Percentiles rank a stretch among this genome's conserved stretches.
Evolutionary conservation across 1,140 invertebrate species (phyloP).

Genomic region (Bombus affinis): DNA sequence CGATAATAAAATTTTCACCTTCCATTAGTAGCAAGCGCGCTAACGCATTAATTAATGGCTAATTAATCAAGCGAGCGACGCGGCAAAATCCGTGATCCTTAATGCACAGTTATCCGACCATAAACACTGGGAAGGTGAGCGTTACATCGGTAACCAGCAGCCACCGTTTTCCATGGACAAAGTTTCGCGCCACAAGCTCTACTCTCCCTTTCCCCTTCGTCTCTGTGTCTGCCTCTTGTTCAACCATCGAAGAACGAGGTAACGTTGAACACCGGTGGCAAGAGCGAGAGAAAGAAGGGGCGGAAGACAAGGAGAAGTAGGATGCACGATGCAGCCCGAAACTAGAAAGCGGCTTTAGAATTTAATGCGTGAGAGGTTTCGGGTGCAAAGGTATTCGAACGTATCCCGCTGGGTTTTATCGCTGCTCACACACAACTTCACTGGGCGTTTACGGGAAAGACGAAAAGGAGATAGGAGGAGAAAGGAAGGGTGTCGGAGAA

Average conservation of each 20-base stretch:
- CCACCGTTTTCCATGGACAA: slow-evolving; percentile 47
- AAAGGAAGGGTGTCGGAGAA: background rate
- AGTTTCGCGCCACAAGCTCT: slow-evolving; percentile 48
- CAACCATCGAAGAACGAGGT: slow-evolving; percentile 14
- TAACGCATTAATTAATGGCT: slow-evolving; percentile 23
- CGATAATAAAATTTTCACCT: slow-evolving; percentile 35
- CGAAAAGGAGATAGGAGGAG: slow-evolving; percentile 23
- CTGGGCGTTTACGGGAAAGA: slow-evolving; percentile 4
- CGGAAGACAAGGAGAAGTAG: too few species aligned
- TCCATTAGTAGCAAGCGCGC: slow-evolving; percentile 6
- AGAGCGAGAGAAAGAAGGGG: background rate
- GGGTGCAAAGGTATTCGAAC: slow-evolving; percentile 63
- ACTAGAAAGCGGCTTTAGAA: slow-evolving; percentile 72
- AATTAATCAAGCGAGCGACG: slow-evolving; percentile 22
- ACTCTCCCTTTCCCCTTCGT: background rate
- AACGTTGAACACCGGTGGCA: background rate
- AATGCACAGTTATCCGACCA: slow-evolving; percentile 22
- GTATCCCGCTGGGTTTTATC: slow-evolving; percentile 60
- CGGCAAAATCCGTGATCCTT: slow-evolving; percentile 26
- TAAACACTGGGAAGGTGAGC: slow-evolving; percentile 21
- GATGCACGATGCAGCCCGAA: slow-evolving; percentile 43
- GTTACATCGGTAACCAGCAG: slow-evolving; percentile 32
- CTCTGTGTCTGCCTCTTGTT: background rate
- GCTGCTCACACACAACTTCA: slow-evolving; percentile 20
- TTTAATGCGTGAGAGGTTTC: slow-evolving; percentile 70